phyloP scores from a whole-genome alignment of 2,888 invertebrate species.

The Ennomos fuscantarius region DNA sequence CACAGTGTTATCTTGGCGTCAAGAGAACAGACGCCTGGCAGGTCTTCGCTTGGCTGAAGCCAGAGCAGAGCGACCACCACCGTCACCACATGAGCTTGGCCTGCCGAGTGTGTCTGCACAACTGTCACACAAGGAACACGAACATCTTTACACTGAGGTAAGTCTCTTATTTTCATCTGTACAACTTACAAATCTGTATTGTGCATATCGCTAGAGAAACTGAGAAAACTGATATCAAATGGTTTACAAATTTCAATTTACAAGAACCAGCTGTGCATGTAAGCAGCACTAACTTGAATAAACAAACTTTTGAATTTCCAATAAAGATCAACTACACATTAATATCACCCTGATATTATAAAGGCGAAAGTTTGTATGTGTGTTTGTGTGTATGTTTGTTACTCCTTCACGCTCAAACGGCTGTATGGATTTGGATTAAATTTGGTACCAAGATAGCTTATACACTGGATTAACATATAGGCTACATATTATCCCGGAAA shows the following conservation, averaged over 20 bases:
- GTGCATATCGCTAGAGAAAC: too few relatives aligned
- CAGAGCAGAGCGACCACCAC: slow-evolving; percentile 89
- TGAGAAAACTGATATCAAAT: too few relatives aligned
- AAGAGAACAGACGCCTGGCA: slow-evolving; percentile 93
- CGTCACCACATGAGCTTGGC: slow-evolving; percentile 86
- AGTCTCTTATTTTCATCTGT: neutral
- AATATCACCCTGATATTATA: too few relatives aligned
- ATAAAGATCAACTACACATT: neutral
- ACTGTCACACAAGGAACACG: slow-evolving; percentile 81
- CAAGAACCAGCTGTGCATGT: neutral
- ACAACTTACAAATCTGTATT: too few relatives aligned
- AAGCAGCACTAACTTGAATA: neutral
- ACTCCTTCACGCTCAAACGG: too few relatives aligned
- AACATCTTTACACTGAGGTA: slow-evolving; percentile 81
- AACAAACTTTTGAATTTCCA: neutral
- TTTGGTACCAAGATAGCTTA: too few relatives aligned
- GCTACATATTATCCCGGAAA: too few relatives aligned
- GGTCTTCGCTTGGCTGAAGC: slow-evolving; percentile 91
- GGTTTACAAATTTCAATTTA: too few relatives aligned
- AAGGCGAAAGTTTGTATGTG: too few relatives aligned
- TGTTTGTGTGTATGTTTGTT: too few relatives aligned
- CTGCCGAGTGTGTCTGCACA: slow-evolving; percentile 93
- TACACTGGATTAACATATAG: too few relatives aligned
- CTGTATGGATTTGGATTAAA: too few relatives aligned
- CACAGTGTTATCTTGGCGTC: slow-evolving; percentile 96